These are phyloP conservation scores for Dendrophyllia cribrosa DNA, from an alignment of 64 coral and sea anemone genomes.

Conservation along the genomic window DNA sequence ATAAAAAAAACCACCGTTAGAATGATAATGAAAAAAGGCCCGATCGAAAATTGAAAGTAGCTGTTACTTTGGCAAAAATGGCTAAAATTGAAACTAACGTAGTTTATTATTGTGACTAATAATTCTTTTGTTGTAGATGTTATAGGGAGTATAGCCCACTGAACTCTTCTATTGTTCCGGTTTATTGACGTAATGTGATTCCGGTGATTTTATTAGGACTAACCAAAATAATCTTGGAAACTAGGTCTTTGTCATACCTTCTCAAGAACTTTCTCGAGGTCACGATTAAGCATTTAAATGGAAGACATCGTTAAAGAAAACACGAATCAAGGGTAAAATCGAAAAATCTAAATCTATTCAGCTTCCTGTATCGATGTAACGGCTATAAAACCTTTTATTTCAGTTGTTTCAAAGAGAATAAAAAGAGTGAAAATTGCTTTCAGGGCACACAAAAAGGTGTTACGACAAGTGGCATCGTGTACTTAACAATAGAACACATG, in stretches of 20 bases:
- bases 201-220: neutral
- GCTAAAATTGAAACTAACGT: neutral
- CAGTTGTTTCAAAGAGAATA: neutral
- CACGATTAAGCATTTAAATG: too few species aligned
- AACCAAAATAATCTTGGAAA: neutral
- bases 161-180: neutral
- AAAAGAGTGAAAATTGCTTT: slow-evolving; percentile 4
- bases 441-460: slow-evolving; percentile 17
- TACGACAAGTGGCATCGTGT: slow-evolving; percentile 34
- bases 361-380: neutral
- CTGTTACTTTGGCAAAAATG: too few species aligned
- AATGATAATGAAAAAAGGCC: neutral
- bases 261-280: neutral
- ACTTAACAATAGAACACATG: slow-evolving; percentile 50
- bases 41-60: too few species aligned
- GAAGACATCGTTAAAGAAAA: too few species aligned
- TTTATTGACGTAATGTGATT: slow-evolving; percentile 18
- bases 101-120: neutral
- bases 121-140: neutral
- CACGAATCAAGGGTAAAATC: neutral
- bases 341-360: neutral
- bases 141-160: neutral
- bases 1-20: neutral
- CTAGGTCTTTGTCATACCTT: neutral
- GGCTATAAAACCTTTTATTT: neutral